Conservation (phyloP, 2,797 vertebrate genomes). For the Myotis planiceps region DNA sequence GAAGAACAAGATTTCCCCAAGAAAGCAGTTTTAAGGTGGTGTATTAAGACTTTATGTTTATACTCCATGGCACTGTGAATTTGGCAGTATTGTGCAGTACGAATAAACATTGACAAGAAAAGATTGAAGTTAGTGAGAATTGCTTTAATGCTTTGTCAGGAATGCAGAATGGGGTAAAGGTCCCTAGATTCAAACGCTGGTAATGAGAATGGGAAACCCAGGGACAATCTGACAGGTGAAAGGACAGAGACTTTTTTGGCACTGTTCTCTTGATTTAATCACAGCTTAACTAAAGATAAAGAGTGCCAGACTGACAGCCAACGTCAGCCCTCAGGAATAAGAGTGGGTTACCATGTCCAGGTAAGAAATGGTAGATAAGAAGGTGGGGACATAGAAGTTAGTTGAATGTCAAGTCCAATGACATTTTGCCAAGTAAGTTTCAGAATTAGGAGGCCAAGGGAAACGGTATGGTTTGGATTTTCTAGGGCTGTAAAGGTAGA, state of each 20-base stretch:
- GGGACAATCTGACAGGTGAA: not conserved
- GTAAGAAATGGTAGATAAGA: not conserved
- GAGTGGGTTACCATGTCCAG: not conserved
- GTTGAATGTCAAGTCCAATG: not conserved
- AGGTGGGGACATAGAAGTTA: not conserved
- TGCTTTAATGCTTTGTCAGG: not conserved
- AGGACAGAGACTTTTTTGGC: not conserved
- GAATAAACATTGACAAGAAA: not conserved
- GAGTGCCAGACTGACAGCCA: not conserved
- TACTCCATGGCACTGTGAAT: not conserved
- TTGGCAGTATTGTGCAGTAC: not conserved
- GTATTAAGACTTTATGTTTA: not conserved
- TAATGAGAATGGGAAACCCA: not conserved
- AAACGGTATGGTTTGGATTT: not conserved
- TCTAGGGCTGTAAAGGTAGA: not conserved
- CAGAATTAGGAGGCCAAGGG: not conserved
- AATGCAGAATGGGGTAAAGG: not conserved
- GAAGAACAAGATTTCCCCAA: not conserved
- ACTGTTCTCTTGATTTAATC: not conserved
- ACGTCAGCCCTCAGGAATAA: not conserved
- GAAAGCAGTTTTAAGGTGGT: not conserved
- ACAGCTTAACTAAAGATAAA: constrained; percentile 14
- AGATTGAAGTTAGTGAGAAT: not conserved
- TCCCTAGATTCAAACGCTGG: not conserved
- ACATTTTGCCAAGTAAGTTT: not conserved